A percentile compares a stretch with the other conserved stretches of the same genome.
Evolutionary conservation across 2,113 vertebrate genomes (phyloP).

Genomic region (Zonotrichia leucophrys): DNA sequence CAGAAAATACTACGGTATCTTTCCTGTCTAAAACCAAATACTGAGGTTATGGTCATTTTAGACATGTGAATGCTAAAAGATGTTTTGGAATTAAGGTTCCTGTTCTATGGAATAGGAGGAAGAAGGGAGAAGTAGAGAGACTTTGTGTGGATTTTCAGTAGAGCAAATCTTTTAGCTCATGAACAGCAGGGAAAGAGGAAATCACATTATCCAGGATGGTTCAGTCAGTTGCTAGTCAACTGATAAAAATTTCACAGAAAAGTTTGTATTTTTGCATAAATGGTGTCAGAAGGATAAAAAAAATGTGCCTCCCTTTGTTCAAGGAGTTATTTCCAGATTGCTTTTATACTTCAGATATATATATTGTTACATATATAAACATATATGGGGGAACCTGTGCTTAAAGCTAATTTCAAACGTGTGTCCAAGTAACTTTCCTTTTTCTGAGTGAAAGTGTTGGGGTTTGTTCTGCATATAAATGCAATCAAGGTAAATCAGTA

Average conservation of each 20-base stretch:
- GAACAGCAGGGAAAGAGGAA: not conserved
- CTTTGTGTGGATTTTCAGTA: not conserved
- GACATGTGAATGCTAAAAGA: not conserved
- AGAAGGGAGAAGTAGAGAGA: not conserved
- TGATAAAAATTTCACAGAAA: not conserved
- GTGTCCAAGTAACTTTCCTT: not conserved
- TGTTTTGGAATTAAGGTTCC: not conserved
- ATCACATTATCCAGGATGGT: not conserved
- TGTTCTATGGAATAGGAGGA: not conserved
- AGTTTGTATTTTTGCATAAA: not conserved
- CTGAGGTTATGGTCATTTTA: not conserved
- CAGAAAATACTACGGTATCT: not conserved
- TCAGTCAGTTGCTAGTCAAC: not conserved
- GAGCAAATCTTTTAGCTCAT: not conserved
- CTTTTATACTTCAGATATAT: not conserved
- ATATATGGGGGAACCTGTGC: not conserved
- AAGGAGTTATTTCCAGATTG: not conserved
- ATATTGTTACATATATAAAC: not conserved
- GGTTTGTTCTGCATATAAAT: not conserved
- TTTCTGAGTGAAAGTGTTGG: not conserved
- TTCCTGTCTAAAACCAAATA: not conserved
- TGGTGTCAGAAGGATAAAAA: not conserved
- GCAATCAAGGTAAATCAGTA: not conserved
- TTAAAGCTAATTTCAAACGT: not conserved
- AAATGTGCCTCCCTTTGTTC: not conserved